phyloP scores from a whole-genome alignment of 92 coral and sea anemone genomes.

The Desmophyllum pertusum region DNA sequence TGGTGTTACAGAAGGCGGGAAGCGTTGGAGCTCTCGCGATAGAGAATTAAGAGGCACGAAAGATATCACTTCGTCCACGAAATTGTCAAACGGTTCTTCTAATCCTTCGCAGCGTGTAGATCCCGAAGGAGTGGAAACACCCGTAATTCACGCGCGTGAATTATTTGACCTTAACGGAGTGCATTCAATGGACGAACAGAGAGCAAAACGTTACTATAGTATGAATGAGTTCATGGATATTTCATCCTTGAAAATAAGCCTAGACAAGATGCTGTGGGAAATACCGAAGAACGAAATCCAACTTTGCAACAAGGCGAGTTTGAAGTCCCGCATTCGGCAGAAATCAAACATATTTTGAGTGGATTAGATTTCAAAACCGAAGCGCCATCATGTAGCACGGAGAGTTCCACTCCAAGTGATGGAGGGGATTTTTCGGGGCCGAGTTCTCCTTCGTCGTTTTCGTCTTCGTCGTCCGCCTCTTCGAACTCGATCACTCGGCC shows the following conservation, averaged over 20 bases:
- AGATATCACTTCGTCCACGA: neutral
- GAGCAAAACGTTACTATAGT: neutral
- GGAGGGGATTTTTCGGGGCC: constrained; percentile 50
- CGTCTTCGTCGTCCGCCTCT: constrained; percentile 77
- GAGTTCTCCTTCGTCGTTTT: constrained; percentile 79
- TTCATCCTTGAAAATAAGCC: neutral
- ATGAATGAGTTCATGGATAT: neutral
- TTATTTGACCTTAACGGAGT: neutral
- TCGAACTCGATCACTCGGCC: constrained; percentile 64
- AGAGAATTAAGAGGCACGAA: neutral
- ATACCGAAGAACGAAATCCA: neutral
- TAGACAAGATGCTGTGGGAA: neutral
- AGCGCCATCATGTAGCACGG: neutral
- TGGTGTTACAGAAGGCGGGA: neutral
- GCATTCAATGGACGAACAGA: neutral
- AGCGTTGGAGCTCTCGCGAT: neutral
- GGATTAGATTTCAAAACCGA: constrained; percentile 11
- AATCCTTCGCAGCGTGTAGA: constrained; percentile 10
- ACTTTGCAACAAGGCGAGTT: neutral
- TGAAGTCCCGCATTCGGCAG: constrained; percentile 6
- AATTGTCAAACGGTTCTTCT: neutral
- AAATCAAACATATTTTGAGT: neutral
- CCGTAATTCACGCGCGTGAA: neutral
- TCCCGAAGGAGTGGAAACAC: constrained; percentile 30
- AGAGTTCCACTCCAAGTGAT: constrained; percentile 26